Evolutionary conservation across 1,140 invertebrate species (phyloP).

Genomic region (Neodiprion lecontei): DNA sequence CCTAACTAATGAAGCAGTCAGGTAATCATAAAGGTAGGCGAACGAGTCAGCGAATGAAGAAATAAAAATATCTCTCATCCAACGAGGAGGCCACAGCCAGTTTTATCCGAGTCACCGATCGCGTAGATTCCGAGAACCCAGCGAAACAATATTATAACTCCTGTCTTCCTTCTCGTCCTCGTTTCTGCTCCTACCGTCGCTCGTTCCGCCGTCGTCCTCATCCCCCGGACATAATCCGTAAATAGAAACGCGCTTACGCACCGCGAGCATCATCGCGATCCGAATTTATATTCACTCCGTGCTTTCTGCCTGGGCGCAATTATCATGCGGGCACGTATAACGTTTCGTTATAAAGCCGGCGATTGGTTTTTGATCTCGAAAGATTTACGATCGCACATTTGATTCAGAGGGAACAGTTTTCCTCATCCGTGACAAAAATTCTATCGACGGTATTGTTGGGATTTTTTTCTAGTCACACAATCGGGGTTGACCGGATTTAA

Average conservation of each 20-base stretch:
- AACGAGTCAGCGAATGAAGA: conserved; percentile 43
- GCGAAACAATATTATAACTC: conserved; percentile 63
- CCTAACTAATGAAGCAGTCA: conserved; percentile 47
- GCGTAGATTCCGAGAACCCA: conserved; percentile 58
- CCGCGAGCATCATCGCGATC: neutral
- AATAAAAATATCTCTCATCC: conserved; percentile 43
- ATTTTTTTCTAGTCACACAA: too few species aligned
- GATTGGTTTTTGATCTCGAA: conserved; percentile 1
- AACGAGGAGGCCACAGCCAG: conserved; percentile 14
- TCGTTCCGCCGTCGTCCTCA: neutral
- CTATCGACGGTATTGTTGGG: neutral
- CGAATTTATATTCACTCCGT: neutral
- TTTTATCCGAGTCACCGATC: conserved; percentile 58
- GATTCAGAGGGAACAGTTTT: neutral
- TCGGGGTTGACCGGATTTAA: too few species aligned
- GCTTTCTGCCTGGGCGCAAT: neutral
- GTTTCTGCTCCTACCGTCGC: neutral
- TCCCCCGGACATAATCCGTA: conserved; percentile 50
- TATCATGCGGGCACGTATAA: neutral
- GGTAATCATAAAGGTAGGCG: conserved; percentile 44
- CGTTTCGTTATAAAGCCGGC: neutral
- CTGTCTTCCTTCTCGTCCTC: conserved; percentile 30
- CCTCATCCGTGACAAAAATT: neutral
- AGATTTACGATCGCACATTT: neutral
- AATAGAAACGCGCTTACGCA: conserved; percentile 48